Percentiles rank a stretch among this genome's conserved stretches.
phyloP scores from a whole-genome alignment of 1,140 invertebrate genomes.

The Macrotrachela quadricornifera region DNA sequence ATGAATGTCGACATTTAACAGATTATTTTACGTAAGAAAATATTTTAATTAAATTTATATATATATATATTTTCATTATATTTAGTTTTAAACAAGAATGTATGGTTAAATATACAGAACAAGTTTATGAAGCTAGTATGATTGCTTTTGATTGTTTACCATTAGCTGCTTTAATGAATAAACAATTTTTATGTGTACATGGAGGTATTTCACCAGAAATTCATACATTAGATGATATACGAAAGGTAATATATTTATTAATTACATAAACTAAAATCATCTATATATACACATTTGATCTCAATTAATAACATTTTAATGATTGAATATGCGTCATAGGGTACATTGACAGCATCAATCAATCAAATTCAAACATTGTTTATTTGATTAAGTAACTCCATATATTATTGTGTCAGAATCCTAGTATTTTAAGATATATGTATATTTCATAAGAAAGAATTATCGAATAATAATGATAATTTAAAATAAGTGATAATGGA shows the following conservation, averaged over 20 bases:
- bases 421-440: too few species aligned
- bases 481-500: background rate
- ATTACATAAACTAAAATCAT: too few species aligned
- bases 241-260: background rate
- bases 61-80: too few species aligned
- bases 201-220: constrained; percentile 96
- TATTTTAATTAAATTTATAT: too few species aligned
- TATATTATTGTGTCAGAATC: too few species aligned
- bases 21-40: constrained; percentile 96
- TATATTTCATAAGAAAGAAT: too few species aligned
- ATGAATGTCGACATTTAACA: constrained; percentile 98
- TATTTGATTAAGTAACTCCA: too few species aligned
- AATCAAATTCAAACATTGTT: too few species aligned
- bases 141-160: constrained; percentile 98
- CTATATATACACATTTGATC: too few species aligned
- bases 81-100: constrained; percentile 88
- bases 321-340: background rate
- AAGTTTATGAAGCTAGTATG: constrained; percentile 99
- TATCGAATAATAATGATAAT: too few species aligned
- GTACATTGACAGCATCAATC: too few species aligned
- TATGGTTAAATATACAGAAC: constrained; percentile 99
- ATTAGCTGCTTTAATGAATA: constrained; percentile 92
- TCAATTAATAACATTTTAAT: background rate
- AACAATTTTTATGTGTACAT: constrained; percentile 82
- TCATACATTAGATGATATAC: constrained; percentile 84